Evolutionary conservation across 2,113 vertebrate species (phyloP).

Genomic region (Macaca nemestrina): DNA sequence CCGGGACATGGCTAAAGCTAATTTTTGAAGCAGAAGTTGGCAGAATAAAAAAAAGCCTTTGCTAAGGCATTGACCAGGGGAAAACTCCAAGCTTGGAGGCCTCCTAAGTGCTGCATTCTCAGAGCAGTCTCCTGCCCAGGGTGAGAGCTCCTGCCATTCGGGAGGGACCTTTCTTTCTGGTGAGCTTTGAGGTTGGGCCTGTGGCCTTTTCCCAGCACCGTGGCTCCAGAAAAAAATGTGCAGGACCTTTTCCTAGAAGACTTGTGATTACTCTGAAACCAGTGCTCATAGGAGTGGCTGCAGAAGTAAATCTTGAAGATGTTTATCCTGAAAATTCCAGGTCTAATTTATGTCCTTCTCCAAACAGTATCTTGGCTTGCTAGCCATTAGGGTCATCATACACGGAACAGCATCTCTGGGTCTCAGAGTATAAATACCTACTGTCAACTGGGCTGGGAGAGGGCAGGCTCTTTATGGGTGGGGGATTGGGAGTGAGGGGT

Average conservation of each 20-base stretch:
- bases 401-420: background rate
- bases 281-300: background rate
- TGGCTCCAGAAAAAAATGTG: background rate
- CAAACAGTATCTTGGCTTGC: background rate
- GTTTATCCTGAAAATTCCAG: constrained; percentile 38
- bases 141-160: background rate
- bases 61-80: background rate
- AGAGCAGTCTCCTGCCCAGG: fast-evolving
- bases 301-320: background rate
- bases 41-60: background rate
- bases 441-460: background rate
- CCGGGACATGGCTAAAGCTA: fast-evolving
- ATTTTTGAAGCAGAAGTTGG: fast-evolving
- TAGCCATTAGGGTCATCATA: background rate
- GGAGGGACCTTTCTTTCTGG: background rate
- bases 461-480: background rate
- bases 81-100: fast-evolving
- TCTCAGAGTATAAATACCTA: background rate
- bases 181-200: background rate
- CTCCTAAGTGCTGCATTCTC: fast-evolving
- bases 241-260: background rate
- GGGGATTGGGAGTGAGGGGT: background rate
- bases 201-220: background rate
- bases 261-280: background rate
- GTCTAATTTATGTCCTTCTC: constrained; percentile 40